phyloP scores from a whole-genome alignment of 2,113 vertebrate genomes.

The Calyptommatus sinebrachiatus region DNA sequence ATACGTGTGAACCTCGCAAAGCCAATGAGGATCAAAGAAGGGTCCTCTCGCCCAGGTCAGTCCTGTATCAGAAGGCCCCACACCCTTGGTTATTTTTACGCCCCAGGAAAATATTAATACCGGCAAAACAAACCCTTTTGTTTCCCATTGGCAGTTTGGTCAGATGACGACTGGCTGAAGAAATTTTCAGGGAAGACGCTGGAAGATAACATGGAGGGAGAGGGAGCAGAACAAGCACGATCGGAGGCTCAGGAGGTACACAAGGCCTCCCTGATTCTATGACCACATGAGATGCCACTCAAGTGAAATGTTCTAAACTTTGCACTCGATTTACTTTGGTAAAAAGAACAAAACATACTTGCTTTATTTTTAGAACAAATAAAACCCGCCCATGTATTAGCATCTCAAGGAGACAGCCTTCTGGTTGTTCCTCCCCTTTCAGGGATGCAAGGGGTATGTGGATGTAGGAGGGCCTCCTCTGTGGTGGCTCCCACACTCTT shows the following conservation, averaged over 20 bases:
- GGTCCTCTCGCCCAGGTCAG: slow-evolving; percentile 92
- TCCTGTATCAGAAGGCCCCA: too few relatives aligned
- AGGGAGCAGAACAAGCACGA: slow-evolving; percentile 70
- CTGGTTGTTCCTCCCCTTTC: too few relatives aligned
- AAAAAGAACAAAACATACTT: too few relatives aligned
- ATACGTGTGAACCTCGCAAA: slow-evolving; percentile 95
- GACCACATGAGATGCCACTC: too few relatives aligned
- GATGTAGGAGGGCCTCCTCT: too few relatives aligned
- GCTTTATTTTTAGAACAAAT: too few relatives aligned
- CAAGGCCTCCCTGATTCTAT: too few relatives aligned
- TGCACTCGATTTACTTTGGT: not conserved
- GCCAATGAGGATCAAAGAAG: slow-evolving; percentile 96
- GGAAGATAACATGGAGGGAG: slow-evolving; percentile 84
- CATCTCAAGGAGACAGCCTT: too few relatives aligned
- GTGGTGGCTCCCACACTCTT: too few relatives aligned
- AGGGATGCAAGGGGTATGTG: too few relatives aligned
- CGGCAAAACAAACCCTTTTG: not conserved
- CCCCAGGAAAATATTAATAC: not conserved
- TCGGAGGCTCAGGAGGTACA: slow-evolving; percentile 79
- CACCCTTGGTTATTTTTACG: not conserved
- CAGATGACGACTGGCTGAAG: slow-evolving; percentile 97
- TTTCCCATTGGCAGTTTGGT: slow-evolving; percentile 81
- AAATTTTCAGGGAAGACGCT: slow-evolving; percentile 94
- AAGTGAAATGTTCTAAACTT: not conserved
- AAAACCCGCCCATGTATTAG: too few relatives aligned